Percentiles rank a stretch among this genome's conserved stretches.
Conservation (phyloP, 2,797 vertebrate species). For the Arnoldichthys spilopterus region DNA sequence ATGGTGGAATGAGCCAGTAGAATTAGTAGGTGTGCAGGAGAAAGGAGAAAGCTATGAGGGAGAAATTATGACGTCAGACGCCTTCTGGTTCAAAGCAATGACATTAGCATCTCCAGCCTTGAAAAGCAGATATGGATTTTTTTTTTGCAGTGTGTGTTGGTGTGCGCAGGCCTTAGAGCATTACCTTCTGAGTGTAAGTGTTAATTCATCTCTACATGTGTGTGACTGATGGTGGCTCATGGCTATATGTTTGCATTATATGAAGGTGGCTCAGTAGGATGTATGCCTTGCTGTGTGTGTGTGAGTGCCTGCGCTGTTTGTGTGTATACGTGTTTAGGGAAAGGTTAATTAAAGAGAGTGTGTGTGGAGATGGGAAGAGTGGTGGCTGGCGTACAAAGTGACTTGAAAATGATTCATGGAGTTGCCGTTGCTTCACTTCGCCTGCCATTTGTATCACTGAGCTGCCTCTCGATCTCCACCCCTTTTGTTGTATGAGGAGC, state of each 20-base stretch:
- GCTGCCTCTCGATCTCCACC: conserved; percentile 6
- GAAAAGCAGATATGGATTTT: conserved; percentile 52
- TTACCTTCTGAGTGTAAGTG: conserved; percentile 28
- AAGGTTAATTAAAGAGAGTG: conserved; percentile 54
- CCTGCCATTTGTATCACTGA: conserved; percentile 50
- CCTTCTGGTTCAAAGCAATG: conserved; percentile 58
- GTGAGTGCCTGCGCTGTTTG: conserved; percentile 32
- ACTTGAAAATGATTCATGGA: conserved; percentile 70
- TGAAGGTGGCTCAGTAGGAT: background rate
- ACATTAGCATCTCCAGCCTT: conserved; percentile 56
- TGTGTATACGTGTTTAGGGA: conserved; percentile 30
- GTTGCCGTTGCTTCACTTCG: conserved; percentile 59
- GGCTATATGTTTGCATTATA: conserved; percentile 4
- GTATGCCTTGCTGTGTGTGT: conserved; percentile 27
- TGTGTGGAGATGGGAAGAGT: conserved; percentile 44
- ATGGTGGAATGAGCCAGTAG: conserved; percentile 33
- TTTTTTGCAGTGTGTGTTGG: conserved; percentile 9
- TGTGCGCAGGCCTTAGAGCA: conserved; percentile 24
- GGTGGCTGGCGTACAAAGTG: conserved; percentile 49
- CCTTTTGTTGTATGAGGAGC: conserved; percentile 30
- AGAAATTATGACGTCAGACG: conserved; percentile 52
- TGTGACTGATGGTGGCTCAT: conserved; percentile 24
- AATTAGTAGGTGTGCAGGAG: conserved; percentile 29
- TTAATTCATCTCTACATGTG: conserved; percentile 24
- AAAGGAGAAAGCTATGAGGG: conserved; percentile 43